phyloP scores from a whole-genome alignment of 2,113 vertebrate species.

The Deroptyus accipitrinus region DNA sequence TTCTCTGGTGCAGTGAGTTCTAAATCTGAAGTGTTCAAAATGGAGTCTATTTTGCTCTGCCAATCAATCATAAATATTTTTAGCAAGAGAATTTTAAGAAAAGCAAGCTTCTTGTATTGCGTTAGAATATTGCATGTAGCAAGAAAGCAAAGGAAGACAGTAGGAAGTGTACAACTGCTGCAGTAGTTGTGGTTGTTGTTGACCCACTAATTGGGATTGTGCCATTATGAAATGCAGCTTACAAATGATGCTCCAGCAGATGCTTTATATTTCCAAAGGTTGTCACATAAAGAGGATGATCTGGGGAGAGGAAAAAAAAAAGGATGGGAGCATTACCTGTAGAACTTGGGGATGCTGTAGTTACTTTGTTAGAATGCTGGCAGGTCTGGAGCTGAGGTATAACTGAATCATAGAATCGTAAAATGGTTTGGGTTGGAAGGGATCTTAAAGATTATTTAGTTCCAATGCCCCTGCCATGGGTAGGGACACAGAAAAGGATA shows the following conservation, averaged over 20 bases:
- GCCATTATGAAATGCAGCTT: neutral
- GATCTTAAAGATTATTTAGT: neutral
- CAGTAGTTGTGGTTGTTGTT: neutral
- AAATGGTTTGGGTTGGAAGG: neutral
- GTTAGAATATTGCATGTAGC: accelerated
- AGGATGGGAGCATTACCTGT: neutral
- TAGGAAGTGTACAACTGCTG: neutral
- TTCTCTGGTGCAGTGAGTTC: neutral
- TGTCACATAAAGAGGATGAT: neutral
- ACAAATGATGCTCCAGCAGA: neutral
- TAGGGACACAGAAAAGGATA: neutral
- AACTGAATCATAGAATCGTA: neutral
- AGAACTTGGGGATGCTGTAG: neutral
- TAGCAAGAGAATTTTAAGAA: neutral
- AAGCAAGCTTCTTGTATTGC: neutral
- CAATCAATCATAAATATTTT: neutral
- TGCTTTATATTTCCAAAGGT: neutral
- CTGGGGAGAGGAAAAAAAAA: neutral
- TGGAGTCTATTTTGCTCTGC: neutral
- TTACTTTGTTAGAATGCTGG: neutral
- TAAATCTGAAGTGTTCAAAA: neutral
- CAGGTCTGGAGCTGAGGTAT: neutral
- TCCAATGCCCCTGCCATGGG: neutral
- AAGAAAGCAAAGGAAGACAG: neutral
- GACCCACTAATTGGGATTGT: neutral